Conservation (phyloP, 2,113 vertebrate species). For the Nerophis lumbriciformis region DNA sequence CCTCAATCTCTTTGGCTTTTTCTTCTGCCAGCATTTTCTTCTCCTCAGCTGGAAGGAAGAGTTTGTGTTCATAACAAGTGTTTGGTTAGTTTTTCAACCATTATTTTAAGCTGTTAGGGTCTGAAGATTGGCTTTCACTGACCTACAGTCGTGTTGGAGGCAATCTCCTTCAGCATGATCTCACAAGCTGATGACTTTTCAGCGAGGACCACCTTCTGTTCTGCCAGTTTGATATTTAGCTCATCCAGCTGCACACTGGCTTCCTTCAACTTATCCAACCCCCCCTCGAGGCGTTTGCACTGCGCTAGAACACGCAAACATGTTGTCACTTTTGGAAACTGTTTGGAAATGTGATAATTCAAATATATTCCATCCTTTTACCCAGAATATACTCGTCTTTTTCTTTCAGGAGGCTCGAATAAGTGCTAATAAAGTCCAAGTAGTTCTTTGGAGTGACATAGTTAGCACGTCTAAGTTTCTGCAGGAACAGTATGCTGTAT, state of each 20-base stretch:
- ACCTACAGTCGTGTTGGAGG: constrained; percentile 81
- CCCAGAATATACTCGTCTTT: constrained; percentile 84
- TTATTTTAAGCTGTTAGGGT: neutral
- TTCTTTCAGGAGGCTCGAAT: constrained; percentile 80
- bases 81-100: neutral
- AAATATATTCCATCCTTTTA: constrained; percentile 44
- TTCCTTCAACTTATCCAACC: constrained; percentile 90
- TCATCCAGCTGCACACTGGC: constrained; percentile 85
- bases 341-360: neutral
- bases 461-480: constrained; percentile 86
- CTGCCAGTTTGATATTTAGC: constrained; percentile 86
- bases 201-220: constrained; percentile 85
- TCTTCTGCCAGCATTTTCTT: constrained; percentile 87
- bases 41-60: constrained; percentile 78
- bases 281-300: constrained; percentile 85
- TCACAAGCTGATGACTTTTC: constrained; percentile 88
- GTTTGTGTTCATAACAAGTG: neutral
- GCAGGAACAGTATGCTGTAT: constrained; percentile 83
- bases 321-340: neutral
- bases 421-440: constrained; percentile 88
- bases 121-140: constrained; percentile 37
- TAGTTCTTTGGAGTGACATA: constrained; percentile 93
- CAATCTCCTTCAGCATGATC: constrained; percentile 80
- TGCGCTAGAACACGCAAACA: constrained; percentile 70
- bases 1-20: constrained; percentile 87